phyloP scores from a whole-genome alignment of 2,113 vertebrate genomes.

The Gymnorhina tibicen region DNA sequence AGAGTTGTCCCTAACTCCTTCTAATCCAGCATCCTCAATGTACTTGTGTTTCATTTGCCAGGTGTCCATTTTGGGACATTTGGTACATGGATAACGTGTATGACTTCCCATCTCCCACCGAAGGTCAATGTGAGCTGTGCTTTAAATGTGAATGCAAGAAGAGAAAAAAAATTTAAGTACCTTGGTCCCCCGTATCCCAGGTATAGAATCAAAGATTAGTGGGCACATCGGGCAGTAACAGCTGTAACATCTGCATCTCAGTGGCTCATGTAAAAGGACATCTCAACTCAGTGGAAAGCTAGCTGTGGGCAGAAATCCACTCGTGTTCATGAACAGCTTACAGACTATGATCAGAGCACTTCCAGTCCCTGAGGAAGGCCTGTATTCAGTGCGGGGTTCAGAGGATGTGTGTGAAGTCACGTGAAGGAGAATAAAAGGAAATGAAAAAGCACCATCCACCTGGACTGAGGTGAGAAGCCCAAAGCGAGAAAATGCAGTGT shows the following conservation, averaged over 20 bases:
- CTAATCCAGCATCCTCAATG: not conserved
- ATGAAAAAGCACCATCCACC: not conserved
- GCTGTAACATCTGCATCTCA: not conserved
- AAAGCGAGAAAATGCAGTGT: not conserved
- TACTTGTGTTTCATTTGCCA: not conserved
- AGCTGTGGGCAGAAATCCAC: not conserved
- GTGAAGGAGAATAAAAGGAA: not conserved
- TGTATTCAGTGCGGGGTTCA: not conserved
- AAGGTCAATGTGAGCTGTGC: not conserved
- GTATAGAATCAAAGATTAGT: not conserved
- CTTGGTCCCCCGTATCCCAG: not conserved
- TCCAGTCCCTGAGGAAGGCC: not conserved
- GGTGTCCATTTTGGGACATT: not conserved
- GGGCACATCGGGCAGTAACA: not conserved
- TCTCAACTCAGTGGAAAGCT: not conserved
- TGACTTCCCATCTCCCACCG: not conserved
- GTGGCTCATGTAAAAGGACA: accelerated
- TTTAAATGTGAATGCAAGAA: not conserved
- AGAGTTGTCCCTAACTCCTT: not conserved
- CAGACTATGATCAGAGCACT: not conserved
- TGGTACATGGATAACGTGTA: not conserved
- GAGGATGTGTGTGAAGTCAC: not conserved
- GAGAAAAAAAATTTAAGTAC: not conserved
- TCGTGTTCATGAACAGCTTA: not conserved
- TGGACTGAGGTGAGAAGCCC: not conserved